Percentiles rank a stretch among this genome's conserved stretches.
Conservation (phyloP, 1,140 invertebrate genomes). For the Zaprionus nigranus region DNA sequence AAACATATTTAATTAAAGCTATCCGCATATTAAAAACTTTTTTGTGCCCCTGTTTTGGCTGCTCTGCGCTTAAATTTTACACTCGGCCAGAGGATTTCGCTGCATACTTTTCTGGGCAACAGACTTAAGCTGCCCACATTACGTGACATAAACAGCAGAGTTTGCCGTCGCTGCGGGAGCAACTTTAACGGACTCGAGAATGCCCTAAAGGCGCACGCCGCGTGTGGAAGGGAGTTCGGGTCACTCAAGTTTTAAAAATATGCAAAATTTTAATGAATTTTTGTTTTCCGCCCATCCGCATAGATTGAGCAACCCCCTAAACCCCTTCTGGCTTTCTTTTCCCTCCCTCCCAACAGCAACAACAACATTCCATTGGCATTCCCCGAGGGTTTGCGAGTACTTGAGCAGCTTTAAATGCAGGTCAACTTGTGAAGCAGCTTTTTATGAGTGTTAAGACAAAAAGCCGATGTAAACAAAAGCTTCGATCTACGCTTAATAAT, state of each 20-base stretch:
- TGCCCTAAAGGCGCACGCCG: slow-evolving; percentile 56
- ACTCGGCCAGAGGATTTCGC: slow-evolving; percentile 59
- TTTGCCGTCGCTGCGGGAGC: slow-evolving; percentile 29
- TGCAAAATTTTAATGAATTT: slow-evolving; percentile 83
- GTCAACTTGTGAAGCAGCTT: slow-evolving; percentile 54
- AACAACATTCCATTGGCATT: slow-evolving; percentile 39
- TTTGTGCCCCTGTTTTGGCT: slow-evolving; percentile 28
- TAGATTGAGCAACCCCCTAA: not conserved
- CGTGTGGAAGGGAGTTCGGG: slow-evolving; percentile 25
- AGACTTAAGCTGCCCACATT: slow-evolving; percentile 79
- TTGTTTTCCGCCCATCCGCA: slow-evolving; percentile 54
- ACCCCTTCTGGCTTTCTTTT: not conserved
- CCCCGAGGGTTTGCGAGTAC: slow-evolving; percentile 44
- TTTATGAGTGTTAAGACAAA: slow-evolving; percentile 56
- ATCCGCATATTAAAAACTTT: slow-evolving; percentile 83
- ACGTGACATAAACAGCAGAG: slow-evolving; percentile 71
- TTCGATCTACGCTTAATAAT: slow-evolving; percentile 31
- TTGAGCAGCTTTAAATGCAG: slow-evolving; percentile 78
- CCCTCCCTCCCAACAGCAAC: slow-evolving; percentile 6
- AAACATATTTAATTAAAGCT: slow-evolving; percentile 83
- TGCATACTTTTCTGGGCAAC: slow-evolving; percentile 56
- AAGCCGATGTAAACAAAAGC: slow-evolving; percentile 61
- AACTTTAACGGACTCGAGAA: slow-evolving; percentile 68
- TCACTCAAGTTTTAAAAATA: slow-evolving; percentile 80
- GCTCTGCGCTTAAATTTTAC: slow-evolving; percentile 67